These are phyloP conservation scores for Apus apus DNA, from an alignment of 2,113 vertebrate species.

Conservation along the genomic window DNA sequence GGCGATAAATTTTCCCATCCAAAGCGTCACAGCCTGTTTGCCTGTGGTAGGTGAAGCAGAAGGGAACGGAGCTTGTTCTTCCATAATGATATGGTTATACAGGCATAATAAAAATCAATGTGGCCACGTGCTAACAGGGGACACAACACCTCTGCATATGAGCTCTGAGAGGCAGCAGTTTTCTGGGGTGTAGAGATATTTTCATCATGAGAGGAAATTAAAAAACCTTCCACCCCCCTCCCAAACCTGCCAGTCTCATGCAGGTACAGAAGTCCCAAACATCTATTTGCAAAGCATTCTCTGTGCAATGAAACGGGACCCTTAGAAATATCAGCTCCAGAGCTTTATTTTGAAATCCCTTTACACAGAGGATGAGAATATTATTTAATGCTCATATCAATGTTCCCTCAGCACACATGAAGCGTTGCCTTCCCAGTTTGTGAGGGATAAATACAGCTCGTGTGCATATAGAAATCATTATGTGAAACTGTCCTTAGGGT, in stretches of 20 bases:
- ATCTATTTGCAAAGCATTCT: not conserved
- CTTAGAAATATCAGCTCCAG: not conserved
- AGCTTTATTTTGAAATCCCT: not conserved
- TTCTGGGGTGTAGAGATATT: not conserved
- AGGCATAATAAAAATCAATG: conserved; percentile 45
- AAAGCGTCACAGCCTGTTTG: conserved; percentile 7
- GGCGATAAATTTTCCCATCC: conserved; percentile 15
- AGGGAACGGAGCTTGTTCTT: conserved; percentile 8
- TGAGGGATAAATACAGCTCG: not conserved
- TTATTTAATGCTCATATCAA: not conserved
- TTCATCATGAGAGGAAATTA: conserved; percentile 19
- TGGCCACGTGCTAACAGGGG: conserved; percentile 5
- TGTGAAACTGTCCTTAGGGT: not conserved
- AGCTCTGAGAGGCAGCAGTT: not conserved
- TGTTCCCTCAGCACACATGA: not conserved
- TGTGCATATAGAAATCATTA: not conserved
- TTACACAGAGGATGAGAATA: not conserved
- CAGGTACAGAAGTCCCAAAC: not conserved
- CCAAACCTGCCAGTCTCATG: not conserved
- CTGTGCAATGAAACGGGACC: not conserved
- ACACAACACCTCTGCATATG: conserved; percentile 30
- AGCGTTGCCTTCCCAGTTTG: not conserved
- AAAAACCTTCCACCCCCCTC: not conserved
- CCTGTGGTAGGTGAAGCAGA: not conserved
- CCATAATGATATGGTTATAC: not conserved